A percentile compares a stretch with the other conserved stretches of the same genome.
phyloP scores from a whole-genome alignment of 2,888 invertebrate genomes.

The Parapristionchus giblindavisi region DNA sequence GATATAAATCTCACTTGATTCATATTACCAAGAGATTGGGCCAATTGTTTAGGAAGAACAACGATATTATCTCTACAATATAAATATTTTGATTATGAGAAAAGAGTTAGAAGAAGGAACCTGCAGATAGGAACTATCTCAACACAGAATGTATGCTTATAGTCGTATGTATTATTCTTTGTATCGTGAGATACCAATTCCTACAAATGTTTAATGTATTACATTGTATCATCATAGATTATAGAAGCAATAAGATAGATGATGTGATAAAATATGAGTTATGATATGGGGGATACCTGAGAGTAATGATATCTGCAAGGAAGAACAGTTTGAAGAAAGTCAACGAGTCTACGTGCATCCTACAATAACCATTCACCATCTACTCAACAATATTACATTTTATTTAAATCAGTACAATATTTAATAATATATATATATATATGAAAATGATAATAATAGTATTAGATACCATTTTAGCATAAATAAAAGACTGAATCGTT shows the following conservation, averaged over 20 bases:
- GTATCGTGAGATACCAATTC: slow-evolving; percentile 82
- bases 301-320: slow-evolving; percentile 86
- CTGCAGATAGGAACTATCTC: slow-evolving; percentile 96
- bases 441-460: too few relatives aligned
- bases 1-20: slow-evolving; percentile 72
- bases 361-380: background rate
- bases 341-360: slow-evolving; percentile 91
- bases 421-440: too few relatives aligned
- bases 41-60: slow-evolving; percentile 73
- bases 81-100: background rate
- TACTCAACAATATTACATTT: background rate
- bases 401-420: background rate
- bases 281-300: slow-evolving; percentile 76
- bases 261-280: background rate
- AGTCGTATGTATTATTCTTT: slow-evolving; percentile 93
- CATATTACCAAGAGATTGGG: slow-evolving; percentile 87
- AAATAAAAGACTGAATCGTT: too few relatives aligned
- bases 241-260: background rate
- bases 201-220: slow-evolving; percentile 37
- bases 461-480: too few relatives aligned
- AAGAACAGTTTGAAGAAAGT: slow-evolving; percentile 86
- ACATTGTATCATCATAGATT: background rate
- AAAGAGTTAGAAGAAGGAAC: slow-evolving; percentile 72
- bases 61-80: slow-evolving; percentile 59
- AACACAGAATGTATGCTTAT: slow-evolving; percentile 88